These are phyloP conservation scores for Linyphia triangularis DNA, from an alignment of 2,888 invertebrate species.

Conservation along the genomic window DNA sequence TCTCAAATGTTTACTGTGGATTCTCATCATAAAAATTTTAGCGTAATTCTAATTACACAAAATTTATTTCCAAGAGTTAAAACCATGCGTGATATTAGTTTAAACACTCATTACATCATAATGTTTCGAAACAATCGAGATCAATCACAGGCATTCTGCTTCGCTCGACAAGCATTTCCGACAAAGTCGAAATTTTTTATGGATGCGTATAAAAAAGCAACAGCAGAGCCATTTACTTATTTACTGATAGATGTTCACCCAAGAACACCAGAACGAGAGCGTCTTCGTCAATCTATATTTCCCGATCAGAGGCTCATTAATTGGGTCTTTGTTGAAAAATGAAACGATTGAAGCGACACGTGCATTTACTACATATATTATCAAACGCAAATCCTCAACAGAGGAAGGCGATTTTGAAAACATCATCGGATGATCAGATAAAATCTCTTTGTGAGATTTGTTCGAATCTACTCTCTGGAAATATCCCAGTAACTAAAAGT, in stretches of 20 bases:
- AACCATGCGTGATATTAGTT: neutral
- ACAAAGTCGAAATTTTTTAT: neutral
- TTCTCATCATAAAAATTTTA: conserved; percentile 1
- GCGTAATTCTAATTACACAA: conserved; percentile 4
- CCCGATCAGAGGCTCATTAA: neutral
- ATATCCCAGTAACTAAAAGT: neutral
- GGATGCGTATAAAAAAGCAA: conserved; percentile 72
- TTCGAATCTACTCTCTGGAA: conserved; percentile 26
- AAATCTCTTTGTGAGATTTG: conserved; percentile 38
- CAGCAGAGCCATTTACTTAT: conserved; percentile 69
- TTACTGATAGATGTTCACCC: conserved; percentile 34
- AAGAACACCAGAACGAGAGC: neutral
- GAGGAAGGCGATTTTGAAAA: conserved; percentile 26
- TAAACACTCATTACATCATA: neutral
- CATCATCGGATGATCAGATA: neutral
- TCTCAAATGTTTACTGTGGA: conserved; percentile 7
- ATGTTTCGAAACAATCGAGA: conserved; percentile 14
- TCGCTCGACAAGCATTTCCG: conserved; percentile 5
- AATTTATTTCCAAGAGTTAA: conserved; percentile 2
- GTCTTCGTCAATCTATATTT: neutral
- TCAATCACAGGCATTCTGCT: neutral
- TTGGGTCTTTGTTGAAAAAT: conserved; percentile 2
- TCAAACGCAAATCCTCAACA: neutral
- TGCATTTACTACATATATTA: neutral
- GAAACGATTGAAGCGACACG: neutral